These are phyloP conservation scores for Parapsyche elsis DNA, from an alignment of 1,140 invertebrate species.

Conservation along the genomic window DNA sequence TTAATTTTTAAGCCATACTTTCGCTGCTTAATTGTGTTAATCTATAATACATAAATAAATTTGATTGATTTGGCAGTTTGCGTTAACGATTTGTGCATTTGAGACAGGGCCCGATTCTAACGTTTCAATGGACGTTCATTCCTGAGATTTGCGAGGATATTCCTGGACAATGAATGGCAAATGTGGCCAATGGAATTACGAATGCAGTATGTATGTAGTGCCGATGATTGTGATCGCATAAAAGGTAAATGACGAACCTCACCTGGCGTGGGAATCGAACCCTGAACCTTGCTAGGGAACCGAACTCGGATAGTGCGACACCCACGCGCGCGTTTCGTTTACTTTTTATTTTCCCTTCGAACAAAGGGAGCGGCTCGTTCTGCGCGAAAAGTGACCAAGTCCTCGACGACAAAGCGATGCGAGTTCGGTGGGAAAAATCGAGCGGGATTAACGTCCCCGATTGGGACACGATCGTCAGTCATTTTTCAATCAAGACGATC, in stretches of 20 bases:
- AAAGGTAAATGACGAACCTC: constrained; percentile 7
- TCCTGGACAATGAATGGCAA: no score
- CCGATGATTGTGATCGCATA: neutral
- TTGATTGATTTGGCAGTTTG: no score
- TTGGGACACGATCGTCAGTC: constrained; percentile 3
- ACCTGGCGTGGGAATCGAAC: constrained; percentile 44
- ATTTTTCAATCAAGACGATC: constrained; percentile 31
- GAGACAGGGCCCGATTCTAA: no score
- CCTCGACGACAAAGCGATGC: neutral
- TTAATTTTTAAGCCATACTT: no score
- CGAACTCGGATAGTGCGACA: neutral
- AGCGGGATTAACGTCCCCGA: neutral
- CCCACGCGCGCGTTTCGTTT: constrained; percentile 19
- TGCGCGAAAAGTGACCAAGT: neutral
- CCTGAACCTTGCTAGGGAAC: constrained; percentile 12
- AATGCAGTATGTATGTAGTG: neutral
- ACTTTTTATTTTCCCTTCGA: neutral
- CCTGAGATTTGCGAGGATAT: no score
- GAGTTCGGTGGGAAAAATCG: neutral
- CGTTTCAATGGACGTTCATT: no score
- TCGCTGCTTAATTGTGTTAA: no score
- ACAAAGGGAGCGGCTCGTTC: no score
- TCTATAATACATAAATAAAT: no score
- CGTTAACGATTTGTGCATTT: no score
- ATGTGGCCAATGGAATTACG: neutral